A percentile compares a stretch with the other conserved stretches of the same genome.
Evolutionary conservation across 2,888 invertebrate species (phyloP).

Genomic region (Chymomyza fuscimana): DNA sequence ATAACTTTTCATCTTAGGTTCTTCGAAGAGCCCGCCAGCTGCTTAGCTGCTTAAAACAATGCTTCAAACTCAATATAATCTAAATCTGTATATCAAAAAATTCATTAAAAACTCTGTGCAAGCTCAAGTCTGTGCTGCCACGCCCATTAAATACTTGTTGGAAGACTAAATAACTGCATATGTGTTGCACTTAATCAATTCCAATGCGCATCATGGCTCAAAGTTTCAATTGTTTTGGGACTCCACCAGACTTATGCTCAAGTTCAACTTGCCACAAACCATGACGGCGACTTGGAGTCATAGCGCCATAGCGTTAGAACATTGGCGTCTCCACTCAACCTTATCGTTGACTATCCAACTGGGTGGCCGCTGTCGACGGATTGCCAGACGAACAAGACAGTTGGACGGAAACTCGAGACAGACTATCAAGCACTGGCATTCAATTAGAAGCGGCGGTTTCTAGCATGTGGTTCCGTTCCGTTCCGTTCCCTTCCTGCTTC

Average conservation of each 20-base stretch:
- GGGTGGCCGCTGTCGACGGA: background rate
- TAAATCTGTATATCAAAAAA: background rate
- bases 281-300: constrained; percentile 18
- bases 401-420: constrained; percentile 31
- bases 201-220: background rate
- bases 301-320: constrained; percentile 2
- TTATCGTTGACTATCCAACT: constrained; percentile 53
- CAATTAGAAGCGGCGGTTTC: constrained; percentile 49
- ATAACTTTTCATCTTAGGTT: too few species aligned
- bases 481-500: constrained; percentile 5
- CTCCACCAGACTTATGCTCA: background rate
- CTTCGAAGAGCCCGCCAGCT: too few species aligned
- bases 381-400: too few species aligned
- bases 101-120: background rate
- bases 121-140: background rate
- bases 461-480: constrained; percentile 29
- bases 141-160: background rate
- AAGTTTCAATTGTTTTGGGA: background rate
- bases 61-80: background rate
- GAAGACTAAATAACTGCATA: background rate
- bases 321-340: constrained; percentile 52
- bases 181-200: background rate
- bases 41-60: background rate
- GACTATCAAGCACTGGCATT: constrained; percentile 25
- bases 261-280: constrained; percentile 12